These are phyloP conservation scores for Sebastes steindachneri DNA, from an alignment of 2,797 vertebrate species.

Conservation along the genomic window DNA sequence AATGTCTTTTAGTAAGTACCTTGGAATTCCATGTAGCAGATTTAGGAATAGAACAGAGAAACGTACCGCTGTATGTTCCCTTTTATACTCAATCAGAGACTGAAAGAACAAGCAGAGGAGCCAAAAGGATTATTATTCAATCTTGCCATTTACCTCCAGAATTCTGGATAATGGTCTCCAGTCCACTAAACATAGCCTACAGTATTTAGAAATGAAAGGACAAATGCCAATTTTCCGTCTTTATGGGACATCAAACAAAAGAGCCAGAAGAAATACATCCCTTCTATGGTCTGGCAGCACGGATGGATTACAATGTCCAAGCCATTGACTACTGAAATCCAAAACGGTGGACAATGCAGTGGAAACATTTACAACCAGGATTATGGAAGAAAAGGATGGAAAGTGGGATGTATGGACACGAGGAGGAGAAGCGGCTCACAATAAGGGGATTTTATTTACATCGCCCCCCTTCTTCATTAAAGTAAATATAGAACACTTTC, in stretches of 20 bases:
- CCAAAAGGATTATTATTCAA: slow-evolving; percentile 56
- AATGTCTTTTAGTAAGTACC: slow-evolving; percentile 3
- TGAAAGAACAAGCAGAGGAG: slow-evolving; percentile 7
- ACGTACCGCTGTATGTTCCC: not conserved
- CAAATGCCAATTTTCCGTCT: slow-evolving; percentile 47
- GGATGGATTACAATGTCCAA: slow-evolving; percentile 45
- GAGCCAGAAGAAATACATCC: slow-evolving; percentile 39
- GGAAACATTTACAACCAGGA: slow-evolving; percentile 48
- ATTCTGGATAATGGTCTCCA: slow-evolving; percentile 38
- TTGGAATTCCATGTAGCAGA: not conserved
- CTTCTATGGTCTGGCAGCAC: slow-evolving; percentile 43
- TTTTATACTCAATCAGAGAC: slow-evolving; percentile 28
- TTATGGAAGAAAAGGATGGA: slow-evolving; percentile 33
- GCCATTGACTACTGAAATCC: slow-evolving; percentile 46
- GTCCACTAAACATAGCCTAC: slow-evolving; percentile 44
- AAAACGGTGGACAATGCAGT: slow-evolving; percentile 44
- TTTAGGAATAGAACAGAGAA: slow-evolving; percentile 20
- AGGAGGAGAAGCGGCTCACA: slow-evolving; percentile 27
- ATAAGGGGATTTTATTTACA: slow-evolving; percentile 58
- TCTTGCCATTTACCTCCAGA: slow-evolving; percentile 48
- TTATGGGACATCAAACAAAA: slow-evolving; percentile 34
- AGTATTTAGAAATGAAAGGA: slow-evolving; percentile 49
- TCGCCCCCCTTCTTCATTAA: slow-evolving; percentile 31
- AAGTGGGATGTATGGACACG: slow-evolving; percentile 35
- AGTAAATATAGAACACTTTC: slow-evolving; percentile 64